Conservation (phyloP, 2,113 vertebrate species). For the Thymallus thymallus region DNA sequence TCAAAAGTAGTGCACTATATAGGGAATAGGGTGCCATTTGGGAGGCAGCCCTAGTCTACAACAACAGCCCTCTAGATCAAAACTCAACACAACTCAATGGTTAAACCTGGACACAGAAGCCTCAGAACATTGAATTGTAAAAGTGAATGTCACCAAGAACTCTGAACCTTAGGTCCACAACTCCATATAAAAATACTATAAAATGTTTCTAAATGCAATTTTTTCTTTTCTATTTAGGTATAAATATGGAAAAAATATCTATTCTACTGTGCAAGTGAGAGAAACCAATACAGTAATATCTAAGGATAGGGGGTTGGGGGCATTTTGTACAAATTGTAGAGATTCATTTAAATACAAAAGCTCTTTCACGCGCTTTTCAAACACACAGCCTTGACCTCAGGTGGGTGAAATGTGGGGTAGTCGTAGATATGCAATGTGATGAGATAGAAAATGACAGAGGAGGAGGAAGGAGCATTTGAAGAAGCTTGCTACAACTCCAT, state of each 20-base stretch:
- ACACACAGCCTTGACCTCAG: slow-evolving; percentile 39
- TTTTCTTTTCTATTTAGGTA: slow-evolving; percentile 58
- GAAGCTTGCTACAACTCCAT: slow-evolving; percentile 55
- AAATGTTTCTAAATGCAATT: slow-evolving; percentile 72
- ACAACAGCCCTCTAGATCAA: slow-evolving; percentile 35
- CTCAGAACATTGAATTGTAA: slow-evolving; percentile 47
- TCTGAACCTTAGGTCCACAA: slow-evolving; percentile 71
- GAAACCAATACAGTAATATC: slow-evolving; percentile 64
- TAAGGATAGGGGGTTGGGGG: slow-evolving; percentile 48
- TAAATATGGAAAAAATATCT: slow-evolving; percentile 75
- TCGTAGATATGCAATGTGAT: slow-evolving; percentile 27
- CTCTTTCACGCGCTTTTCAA: slow-evolving; percentile 41
- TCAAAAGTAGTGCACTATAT: too few relatives aligned
- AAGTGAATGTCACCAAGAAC: slow-evolving; percentile 60
- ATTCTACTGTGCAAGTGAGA: slow-evolving; percentile 74
- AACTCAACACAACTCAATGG: slow-evolving; percentile 46
- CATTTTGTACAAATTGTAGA: slow-evolving; percentile 69
- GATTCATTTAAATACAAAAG: slow-evolving; percentile 53
- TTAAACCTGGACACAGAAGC: slow-evolving; percentile 31
- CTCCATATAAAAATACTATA: slow-evolving; percentile 80
- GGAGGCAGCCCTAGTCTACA: slow-evolving; percentile 23
- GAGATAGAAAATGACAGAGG: slow-evolving; percentile 36
- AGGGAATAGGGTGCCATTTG: too few relatives aligned
- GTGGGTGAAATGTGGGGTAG: slow-evolving; percentile 38
- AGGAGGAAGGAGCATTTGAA: slow-evolving; percentile 37